Percentiles rank a stretch among this genome's conserved stretches.
phyloP scores from a whole-genome alignment of 1,140 invertebrate species.

The Heliothis subflexa region DNA sequence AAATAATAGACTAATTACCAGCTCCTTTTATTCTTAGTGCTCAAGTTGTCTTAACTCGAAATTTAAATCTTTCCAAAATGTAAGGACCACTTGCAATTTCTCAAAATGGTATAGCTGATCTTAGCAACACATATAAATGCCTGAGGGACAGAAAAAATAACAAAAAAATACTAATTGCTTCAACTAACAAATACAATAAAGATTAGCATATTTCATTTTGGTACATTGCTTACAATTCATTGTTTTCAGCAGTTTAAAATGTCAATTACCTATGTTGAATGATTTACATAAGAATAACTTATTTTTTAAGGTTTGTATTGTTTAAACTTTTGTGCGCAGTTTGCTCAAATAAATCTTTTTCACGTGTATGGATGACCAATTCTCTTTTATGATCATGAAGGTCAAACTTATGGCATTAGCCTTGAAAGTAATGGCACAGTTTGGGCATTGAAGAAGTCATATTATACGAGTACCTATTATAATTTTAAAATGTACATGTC shows the following conservation, averaged over 20 bases:
- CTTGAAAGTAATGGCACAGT: too few relatives aligned
- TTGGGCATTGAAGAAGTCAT: too few relatives aligned
- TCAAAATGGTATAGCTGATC: neutral
- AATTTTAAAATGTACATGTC: too few relatives aligned
- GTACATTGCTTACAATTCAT: neutral
- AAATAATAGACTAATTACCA: too few relatives aligned
- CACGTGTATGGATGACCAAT: neutral
- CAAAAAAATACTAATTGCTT: neutral
- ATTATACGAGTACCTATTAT: too few relatives aligned
- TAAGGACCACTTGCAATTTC: neutral
- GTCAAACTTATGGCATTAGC: too few relatives aligned
- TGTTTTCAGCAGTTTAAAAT: neutral
- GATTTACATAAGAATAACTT: conserved; percentile 2
- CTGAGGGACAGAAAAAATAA: neutral
- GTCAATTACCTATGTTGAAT: neutral
- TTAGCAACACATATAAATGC: too few relatives aligned
- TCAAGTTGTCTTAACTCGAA: neutral
- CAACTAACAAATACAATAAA: neutral
- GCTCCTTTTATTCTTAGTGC: too few relatives aligned
- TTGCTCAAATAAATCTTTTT: neutral
- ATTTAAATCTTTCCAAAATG: neutral
- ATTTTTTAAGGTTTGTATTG: neutral
- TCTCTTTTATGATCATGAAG: too few relatives aligned
- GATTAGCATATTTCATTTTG: neutral
- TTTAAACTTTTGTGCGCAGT: neutral